Evolutionary conservation across 2,113 vertebrate genomes (phyloP), one percentile per base, ranked within the genome.

Genomic region (Oreochromis aureus): DNA sequence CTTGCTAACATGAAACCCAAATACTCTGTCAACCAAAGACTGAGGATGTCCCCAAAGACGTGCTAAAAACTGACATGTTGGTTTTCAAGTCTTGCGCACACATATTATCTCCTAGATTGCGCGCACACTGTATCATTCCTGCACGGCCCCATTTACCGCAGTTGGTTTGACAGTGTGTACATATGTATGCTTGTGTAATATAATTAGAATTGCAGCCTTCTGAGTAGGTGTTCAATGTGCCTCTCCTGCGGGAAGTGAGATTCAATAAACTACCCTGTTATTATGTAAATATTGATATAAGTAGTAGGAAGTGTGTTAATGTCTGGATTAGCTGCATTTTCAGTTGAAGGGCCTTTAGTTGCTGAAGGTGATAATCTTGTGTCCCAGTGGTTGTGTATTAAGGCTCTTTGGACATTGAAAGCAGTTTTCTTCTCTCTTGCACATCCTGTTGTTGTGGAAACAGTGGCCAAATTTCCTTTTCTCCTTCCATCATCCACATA

Each of bases 161-260:
- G 39, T 48, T 63, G 83, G 82, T 86, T 89, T 88, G 81, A 89
- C 61, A 76, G 73, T 76, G 56, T 93, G 53, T 83, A 81, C 80
- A 91, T 76, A 48, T 18, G 6, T 66, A 53, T 56, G 56, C 4
- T 3, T 39, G 44, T 86, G 79, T 79, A 85, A 86, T 83, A 51
- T 83, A 91, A 90, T 92, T 89, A 87, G 66, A 91, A 69, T 41
- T 18, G 22, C 56, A 71, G 76, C 18, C 54, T 69, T 61, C 59
- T 78, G 56, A 88, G 59, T 82, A 44, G 66, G 32, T 80, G 53
- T 88, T 81, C 73, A 85, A 89, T 90, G 46, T 80, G 55, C 55
- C 12, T 87, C 48, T 88, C 55, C 80, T 46, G 66, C 1, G 1
- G 58, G 59, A 88, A 34, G 80, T 30, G 36, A 54, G 7, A 86